phyloP scores from a whole-genome alignment of 2,888 invertebrate genomes.

The Galeopsomyia nigrocyanea region DNA sequence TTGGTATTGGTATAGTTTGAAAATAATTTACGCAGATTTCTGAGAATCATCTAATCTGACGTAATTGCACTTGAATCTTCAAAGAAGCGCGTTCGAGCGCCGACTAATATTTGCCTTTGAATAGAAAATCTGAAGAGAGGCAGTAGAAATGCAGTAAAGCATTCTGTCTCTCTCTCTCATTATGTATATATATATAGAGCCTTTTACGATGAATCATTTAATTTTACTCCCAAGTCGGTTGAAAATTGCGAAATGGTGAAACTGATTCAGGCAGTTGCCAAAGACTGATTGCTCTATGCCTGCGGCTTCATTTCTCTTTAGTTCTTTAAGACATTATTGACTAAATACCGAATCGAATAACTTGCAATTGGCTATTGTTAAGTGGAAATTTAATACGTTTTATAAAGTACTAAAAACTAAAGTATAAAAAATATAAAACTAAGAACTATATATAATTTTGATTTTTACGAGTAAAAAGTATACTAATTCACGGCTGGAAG shows the following conservation, averaged over 20 bases:
- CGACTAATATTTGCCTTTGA: slow-evolving; percentile 9
- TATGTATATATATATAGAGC: too few species aligned
- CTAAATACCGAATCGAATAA: background rate
- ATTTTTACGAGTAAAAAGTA: too few species aligned
- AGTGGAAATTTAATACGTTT: too few species aligned
- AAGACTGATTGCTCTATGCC: slow-evolving; percentile 4
- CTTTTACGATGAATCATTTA: slow-evolving; percentile 23
- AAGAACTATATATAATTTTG: too few species aligned
- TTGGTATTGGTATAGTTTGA: too few species aligned
- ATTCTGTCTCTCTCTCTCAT: too few species aligned
- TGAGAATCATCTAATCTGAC: background rate
- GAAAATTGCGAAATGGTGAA: slow-evolving; percentile 21
- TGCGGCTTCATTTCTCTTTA: background rate
- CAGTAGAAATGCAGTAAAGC: too few species aligned
- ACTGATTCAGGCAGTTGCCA: slow-evolving; percentile 20
- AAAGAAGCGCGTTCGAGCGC: background rate
- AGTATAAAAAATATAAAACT: too few species aligned
- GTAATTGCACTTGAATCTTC: background rate
- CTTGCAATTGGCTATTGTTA: background rate
- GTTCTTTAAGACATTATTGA: slow-evolving; percentile 3
- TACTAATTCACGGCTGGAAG: too few species aligned
- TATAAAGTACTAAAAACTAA: too few species aligned
- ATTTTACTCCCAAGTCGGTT: background rate
- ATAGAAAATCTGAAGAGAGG: too few species aligned
- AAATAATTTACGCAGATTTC: slow-evolving; percentile 1